phyloP scores from a whole-genome alignment of 92 coral and sea anemone species.

The Parazoanthus swiftii region DNA sequence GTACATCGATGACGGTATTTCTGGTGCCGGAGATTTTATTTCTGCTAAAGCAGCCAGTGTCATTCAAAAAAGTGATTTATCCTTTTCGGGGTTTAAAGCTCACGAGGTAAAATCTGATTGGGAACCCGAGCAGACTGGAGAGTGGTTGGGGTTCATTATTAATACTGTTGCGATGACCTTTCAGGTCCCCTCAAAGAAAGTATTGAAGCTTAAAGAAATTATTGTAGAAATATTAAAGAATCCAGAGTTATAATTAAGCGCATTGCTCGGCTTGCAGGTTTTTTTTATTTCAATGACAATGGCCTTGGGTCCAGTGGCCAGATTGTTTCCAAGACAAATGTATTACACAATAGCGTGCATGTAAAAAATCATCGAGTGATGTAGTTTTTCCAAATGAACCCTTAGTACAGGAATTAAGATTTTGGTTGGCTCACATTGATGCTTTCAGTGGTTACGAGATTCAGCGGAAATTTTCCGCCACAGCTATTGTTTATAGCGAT shows the following conservation, averaged over 20 bases:
- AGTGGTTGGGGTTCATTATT: slow-evolving; percentile 45
- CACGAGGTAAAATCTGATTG: slow-evolving; percentile 43
- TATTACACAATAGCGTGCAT: slow-evolving; percentile 9
- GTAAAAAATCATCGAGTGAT: not conserved
- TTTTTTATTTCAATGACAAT: slow-evolving; percentile 18
- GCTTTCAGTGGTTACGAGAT: slow-evolving; percentile 5
- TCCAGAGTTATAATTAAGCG: too few relatives aligned
- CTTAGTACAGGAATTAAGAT: not conserved
- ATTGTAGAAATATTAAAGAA: too few relatives aligned
- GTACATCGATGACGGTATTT: too few relatives aligned
- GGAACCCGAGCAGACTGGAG: slow-evolving; percentile 44
- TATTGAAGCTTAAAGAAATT: slow-evolving; percentile 28
- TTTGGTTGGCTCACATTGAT: not conserved
- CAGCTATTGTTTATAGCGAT: not conserved
- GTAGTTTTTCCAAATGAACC: not conserved
- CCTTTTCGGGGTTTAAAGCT: too few relatives aligned
- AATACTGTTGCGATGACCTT: slow-evolving; percentile 43
- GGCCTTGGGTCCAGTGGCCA: slow-evolving; percentile 46
- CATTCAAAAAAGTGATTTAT: not conserved
- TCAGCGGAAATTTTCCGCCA: not conserved
- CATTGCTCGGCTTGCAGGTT: too few relatives aligned
- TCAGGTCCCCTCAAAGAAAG: slow-evolving; percentile 39
- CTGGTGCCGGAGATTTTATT: too few relatives aligned
- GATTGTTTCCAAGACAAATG: slow-evolving; percentile 45
- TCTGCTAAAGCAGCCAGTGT: too few relatives aligned